Conservation (phyloP, 2,113 vertebrate species). For the Acanthisitta chloris region DNA sequence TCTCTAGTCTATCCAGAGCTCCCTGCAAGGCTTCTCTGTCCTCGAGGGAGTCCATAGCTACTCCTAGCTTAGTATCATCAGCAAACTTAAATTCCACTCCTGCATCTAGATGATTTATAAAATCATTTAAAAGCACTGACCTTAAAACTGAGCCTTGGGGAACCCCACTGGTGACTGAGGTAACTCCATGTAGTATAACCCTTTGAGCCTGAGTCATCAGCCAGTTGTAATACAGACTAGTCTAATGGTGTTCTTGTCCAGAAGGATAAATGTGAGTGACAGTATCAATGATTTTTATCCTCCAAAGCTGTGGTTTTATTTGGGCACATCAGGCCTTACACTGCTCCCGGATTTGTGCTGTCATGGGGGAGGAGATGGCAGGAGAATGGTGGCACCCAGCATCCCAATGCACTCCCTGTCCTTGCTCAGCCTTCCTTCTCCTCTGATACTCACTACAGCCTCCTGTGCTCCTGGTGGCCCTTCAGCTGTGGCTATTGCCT, state of each 20-base stretch:
- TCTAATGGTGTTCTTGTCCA: too few species aligned
- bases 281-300: not conserved
- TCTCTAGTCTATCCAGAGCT: not conserved
- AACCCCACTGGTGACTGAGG: not conserved
- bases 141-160: not conserved
- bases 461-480: not conserved
- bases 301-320: not conserved
- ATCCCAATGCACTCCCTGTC: not conserved
- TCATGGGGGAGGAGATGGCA: not conserved
- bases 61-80: not conserved
- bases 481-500: not conserved
- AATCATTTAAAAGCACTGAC: not conserved
- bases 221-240: too few species aligned
- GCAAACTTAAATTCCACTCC: not conserved
- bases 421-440: not conserved
- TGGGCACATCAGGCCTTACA: not conserved
- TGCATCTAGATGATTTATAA: not conserved
- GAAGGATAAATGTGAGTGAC: not conserved
- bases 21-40: not conserved
- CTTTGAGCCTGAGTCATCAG: accelerated
- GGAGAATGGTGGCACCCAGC: not conserved
- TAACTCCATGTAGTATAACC: not conserved
- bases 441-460: not conserved
- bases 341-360: not conserved
- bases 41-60: not conserved